Evolutionary conservation across 2,888 invertebrate genomes (phyloP).

Genomic region (Sacculina carcini): DNA sequence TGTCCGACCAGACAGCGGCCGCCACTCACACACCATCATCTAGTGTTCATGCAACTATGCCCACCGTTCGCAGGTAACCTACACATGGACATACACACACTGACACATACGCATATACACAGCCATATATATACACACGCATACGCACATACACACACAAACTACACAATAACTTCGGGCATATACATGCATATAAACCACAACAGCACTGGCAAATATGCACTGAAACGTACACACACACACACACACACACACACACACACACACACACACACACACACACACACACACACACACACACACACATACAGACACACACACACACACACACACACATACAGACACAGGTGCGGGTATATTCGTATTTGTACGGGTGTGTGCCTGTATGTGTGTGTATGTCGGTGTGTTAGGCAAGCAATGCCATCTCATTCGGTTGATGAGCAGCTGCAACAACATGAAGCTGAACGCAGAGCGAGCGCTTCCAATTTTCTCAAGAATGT

Average conservation of each 20-base stretch:
- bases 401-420: too few species aligned
- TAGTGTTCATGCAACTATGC: too few species aligned
- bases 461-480: conserved; percentile 20
- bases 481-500: conserved; percentile 78
- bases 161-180: neutral
- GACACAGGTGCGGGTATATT: neutral
- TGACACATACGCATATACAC: neutral
- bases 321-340: conserved; percentile 2
- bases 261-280: conserved; percentile 1
- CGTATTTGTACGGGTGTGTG: too few species aligned
- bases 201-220: neutral
- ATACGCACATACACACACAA: conserved; percentile 2
- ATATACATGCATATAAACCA: conserved; percentile 1
- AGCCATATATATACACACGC: conserved; percentile 4
- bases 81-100: conserved; percentile 2
- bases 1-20: too few species aligned
- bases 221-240: neutral
- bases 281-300: conserved; percentile 4
- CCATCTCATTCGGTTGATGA: too few species aligned
- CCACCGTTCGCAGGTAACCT: too few species aligned
- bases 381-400: too few species aligned
- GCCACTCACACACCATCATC: too few species aligned
- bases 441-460: neutral
- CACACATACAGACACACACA: conserved; percentile 3
- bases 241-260: neutral